A percentile compares a stretch with the other conserved stretches of the same genome.
phyloP scores from a whole-genome alignment of 2,888 invertebrate species.

The Dermolepida albohirtum region DNA sequence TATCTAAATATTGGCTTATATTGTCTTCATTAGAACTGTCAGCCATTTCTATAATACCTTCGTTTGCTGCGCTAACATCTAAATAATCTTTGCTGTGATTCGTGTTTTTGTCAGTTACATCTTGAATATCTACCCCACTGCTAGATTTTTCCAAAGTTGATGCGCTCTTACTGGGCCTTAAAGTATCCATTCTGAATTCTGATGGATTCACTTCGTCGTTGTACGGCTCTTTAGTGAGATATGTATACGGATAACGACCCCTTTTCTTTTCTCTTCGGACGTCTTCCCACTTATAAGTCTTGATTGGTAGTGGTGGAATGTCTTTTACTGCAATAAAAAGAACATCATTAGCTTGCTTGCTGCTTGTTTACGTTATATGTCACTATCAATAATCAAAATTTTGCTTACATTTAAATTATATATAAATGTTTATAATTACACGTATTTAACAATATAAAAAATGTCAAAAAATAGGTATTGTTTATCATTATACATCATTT shows the following conservation, averaged over 20 bases:
- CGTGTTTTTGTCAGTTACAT: conserved; percentile 44
- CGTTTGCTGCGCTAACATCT: conserved; percentile 13
- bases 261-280: conserved; percentile 75
- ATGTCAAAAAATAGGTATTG: no score
- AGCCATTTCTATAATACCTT: conserved; percentile 55
- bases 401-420: no score
- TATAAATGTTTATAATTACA: no score
- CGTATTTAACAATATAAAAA: no score
- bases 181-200: conserved; percentile 57
- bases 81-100: conserved; percentile 37
- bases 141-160: conserved; percentile 51
- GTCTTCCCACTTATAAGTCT: conserved; percentile 87
- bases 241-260: conserved; percentile 86
- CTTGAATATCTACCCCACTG: conserved; percentile 49
- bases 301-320: conserved; percentile 76
- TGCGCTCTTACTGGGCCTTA: conserved; percentile 54
- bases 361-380: no score
- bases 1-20: conserved; percentile 63
- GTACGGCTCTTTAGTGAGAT: conserved; percentile 75
- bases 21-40: conserved; percentile 61
- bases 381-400: no score
- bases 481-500: no score
- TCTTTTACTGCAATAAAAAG: conserved; percentile 57
- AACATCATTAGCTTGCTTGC: neutral
- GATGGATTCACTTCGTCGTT: conserved; percentile 63